Evolutionary conservation across 1,140 invertebrate genomes (phyloP), one percentile per base, ranked within the genome.

Genomic region (Heterodera carotae): DNA sequence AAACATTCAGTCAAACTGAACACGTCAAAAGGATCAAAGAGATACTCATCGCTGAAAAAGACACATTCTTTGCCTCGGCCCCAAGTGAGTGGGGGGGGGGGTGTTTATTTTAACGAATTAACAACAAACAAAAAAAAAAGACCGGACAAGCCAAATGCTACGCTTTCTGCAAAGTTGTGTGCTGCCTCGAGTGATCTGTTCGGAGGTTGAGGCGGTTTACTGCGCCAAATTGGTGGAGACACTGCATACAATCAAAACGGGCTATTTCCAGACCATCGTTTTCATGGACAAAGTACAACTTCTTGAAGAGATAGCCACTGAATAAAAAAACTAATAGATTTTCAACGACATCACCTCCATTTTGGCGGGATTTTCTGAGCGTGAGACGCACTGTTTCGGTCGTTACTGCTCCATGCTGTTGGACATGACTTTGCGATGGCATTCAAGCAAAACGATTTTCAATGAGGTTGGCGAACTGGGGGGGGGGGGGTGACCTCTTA

Each of bases 261-360:
- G 94, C 27, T 97, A 98, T 90, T 99, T 99, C 89, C 96, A 95
- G 18, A 98, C 97, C 0, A 90, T 99, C 33, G 92, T 98, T 53
- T 98, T 95, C 88, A 98, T 96, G 87, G 96, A 99, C 90, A 90
- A 95, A 90, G 94, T 97, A 89, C 91, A 88, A 68, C 39, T n/a
- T n/a, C n/a, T n/a, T n/a, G n/a, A n/a, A n/a, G n/a, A n/a, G n/a
- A n/a, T n/a, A n/a, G n/a, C n/a, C n/a, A n/a, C 48, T 81, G 12
- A 72, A 76, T 66, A 80, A 70, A 74, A 33, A 22, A 77, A 29
- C 59, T 85, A 90, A n/a, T 87, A 97, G 94, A 91, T 98, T 77
- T 98, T 98, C 89, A 97, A 94, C 90, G 96, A 99, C 91, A 96
- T 98, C 78, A 97, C 95, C 3, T 97, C 97, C 89, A 94, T 95